Base-by-base conservation (phyloP, 1,140 invertebrate species). In the Dendroctonus ponderosae region DNA sequence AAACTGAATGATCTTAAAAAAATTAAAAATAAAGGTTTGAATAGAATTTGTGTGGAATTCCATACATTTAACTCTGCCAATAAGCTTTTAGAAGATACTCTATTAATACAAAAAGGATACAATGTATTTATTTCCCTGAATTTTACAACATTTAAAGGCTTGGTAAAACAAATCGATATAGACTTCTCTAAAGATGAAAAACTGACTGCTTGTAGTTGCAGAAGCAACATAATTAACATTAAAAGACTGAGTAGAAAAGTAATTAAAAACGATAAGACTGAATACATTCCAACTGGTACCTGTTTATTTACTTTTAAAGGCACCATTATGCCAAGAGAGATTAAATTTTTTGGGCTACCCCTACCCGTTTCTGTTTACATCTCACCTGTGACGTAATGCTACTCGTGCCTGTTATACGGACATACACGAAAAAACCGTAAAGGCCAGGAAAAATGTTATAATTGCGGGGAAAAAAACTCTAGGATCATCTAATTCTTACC, bases 351-450 rank as follows among this genome's bases (percentile, higher is more conserved):
- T 44, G n/a, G n/a, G n/a, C n/a, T n/a, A n/a, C n/a, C n/a, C n/a
- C n/a, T 44, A 44, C 7, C 43, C 43, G 43, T 44, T n/a, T 44
- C 43, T 7, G n/a, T 44, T 44, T n/a, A 44, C n/a, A 7, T 44
- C n/a, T n/a, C 43, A 7, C 43, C 43, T 7, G n/a, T 44, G n/a
- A 44, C 43, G 7, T n/a, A 44, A 44, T 44, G 7, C n/a, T 44
- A 7, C n/a, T 44, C 43, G 7, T 44, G 43, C 43, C n/a, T 44
- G n/a, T n/a, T n/a, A 44, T 44, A 7, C n/a, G 43, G 43, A 44
- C 43, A 44, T 44, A 44, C 43, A 44, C 7, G 43, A 44, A 44
- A n/a, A 44, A 44, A 44, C 43, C n/a, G 43, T 44, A 44, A 44
- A 44, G n/a, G 43, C 43, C 7, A 44, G 43, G 43, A 44, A 44